phyloP scores from a whole-genome alignment of 1,140 invertebrate species.

The Ectropis grisescens region DNA sequence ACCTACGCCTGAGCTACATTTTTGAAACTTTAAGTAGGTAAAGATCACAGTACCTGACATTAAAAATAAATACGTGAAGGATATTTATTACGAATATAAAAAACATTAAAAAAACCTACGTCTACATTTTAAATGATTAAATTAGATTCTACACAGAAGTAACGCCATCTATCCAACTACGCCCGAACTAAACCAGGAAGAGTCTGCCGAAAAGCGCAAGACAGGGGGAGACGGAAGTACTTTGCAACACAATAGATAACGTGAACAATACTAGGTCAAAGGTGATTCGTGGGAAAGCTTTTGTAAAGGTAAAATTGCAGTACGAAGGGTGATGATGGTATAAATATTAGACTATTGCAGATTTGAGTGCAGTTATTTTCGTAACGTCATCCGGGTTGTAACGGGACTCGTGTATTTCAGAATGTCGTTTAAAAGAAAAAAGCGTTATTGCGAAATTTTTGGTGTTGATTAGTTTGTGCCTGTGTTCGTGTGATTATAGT shows the following conservation, averaged over 20 bases:
- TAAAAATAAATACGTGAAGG: too few relatives aligned
- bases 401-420: conserved; percentile 19
- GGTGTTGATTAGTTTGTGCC: too few relatives aligned
- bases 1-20: too few relatives aligned
- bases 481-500: too few relatives aligned
- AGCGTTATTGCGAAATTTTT: too few relatives aligned
- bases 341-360: conserved; percentile 32
- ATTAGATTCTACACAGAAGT: conserved; percentile 2
- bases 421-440: too few relatives aligned
- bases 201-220: conserved; percentile 9
- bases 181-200: conserved; percentile 13
- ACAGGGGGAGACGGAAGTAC: conserved; percentile 27
- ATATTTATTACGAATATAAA: too few relatives aligned
- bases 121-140: too few relatives aligned
- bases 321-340: conserved; percentile 39
- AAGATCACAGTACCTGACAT: too few relatives aligned
- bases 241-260: conserved; percentile 39
- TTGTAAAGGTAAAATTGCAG: conserved; percentile 6
- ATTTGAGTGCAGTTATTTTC: conserved; percentile 43
- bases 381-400: conserved; percentile 43
- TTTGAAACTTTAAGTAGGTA: too few relatives aligned
- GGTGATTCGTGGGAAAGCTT: conserved; percentile 33
- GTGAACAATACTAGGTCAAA: conserved; percentile 50
- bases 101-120: too few relatives aligned
- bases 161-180: conserved; percentile 33